Conservation (phyloP, 1,140 invertebrate species). For the Diorhabda elongata region DNA sequence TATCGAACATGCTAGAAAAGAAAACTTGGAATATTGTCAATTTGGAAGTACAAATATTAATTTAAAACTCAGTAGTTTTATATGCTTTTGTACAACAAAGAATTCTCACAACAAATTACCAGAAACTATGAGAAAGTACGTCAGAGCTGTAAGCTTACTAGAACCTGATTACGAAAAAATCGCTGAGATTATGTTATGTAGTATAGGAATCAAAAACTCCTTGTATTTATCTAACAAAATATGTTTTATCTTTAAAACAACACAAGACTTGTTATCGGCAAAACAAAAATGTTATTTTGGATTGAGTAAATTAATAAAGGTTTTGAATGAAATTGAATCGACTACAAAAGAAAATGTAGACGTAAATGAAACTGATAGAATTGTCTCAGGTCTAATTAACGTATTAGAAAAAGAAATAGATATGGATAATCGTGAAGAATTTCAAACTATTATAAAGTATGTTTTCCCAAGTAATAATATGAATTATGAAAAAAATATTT, state of each 20-base stretch:
- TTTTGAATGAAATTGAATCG: slow-evolving; percentile 24
- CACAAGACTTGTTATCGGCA: slow-evolving; percentile 49
- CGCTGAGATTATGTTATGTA: slow-evolving; percentile 82
- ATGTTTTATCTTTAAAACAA: slow-evolving; percentile 46
- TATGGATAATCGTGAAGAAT: slow-evolving; percentile 77
- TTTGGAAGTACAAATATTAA: slow-evolving; percentile 3
- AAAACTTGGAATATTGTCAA: slow-evolving; percentile 63
- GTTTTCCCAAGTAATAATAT: slow-evolving; percentile 67
- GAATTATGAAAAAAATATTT: slow-evolving; percentile 6
- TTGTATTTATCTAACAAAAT: slow-evolving; percentile 77
- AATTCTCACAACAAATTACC: slow-evolving; percentile 64
- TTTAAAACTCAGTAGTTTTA: slow-evolving; percentile 42
- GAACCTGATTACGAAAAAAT: slow-evolving; percentile 86
- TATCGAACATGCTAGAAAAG: slow-evolving; percentile 71
- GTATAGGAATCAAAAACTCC: slow-evolving; percentile 77
- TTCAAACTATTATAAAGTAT: slow-evolving; percentile 84
- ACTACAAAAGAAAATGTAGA: slow-evolving; percentile 52
- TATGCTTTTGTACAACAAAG: slow-evolving; percentile 14
- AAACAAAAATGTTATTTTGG: slow-evolving; percentile 25
- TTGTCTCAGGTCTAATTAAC: slow-evolving; percentile 64
- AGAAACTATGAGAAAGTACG: slow-evolving; percentile 84
- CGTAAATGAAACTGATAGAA: slow-evolving; percentile 46
- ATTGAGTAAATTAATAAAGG: slow-evolving; percentile 19
- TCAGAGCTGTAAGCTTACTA: slow-evolving; percentile 90
- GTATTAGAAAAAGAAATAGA: slow-evolving; percentile 89